These are phyloP conservation scores for Nomada fabriciana DNA, from an alignment of 2,888 invertebrate genomes.

Conservation along the genomic window DNA sequence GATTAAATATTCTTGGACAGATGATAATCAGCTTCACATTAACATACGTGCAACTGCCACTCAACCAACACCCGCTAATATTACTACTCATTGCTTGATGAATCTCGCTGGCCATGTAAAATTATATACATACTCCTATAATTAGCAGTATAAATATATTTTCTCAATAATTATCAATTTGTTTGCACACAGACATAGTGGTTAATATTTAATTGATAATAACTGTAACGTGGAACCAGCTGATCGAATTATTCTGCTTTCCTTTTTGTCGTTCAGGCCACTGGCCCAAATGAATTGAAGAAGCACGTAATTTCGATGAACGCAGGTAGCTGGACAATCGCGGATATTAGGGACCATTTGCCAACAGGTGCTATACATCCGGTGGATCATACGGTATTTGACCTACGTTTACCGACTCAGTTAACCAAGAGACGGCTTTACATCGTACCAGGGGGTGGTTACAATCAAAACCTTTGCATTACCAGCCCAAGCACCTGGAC, in stretches of 20 bases:
- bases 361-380: constrained; percentile 78
- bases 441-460: constrained; percentile 84
- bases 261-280: constrained; percentile 71
- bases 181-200: not conserved
- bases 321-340: constrained; percentile 84
- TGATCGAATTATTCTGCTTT: not conserved
- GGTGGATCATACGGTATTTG: constrained; percentile 82
- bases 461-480: constrained; percentile 85
- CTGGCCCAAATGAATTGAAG: constrained; percentile 79
- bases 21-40: constrained; percentile 85
- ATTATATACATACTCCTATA: not conserved
- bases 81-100: constrained; percentile 87
- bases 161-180: not conserved
- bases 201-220: not conserved
- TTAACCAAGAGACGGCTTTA: constrained; percentile 80
- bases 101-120: constrained; percentile 87
- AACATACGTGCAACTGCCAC: constrained; percentile 85
- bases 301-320: constrained; percentile 83
- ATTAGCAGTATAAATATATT: not conserved
- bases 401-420: constrained; percentile 84
- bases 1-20: constrained; percentile 85
- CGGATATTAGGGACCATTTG: constrained; percentile 80
- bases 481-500: constrained; percentile 71
- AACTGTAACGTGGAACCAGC: not conserved
- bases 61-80: constrained; percentile 85